Conservation (phyloP, 2,888 invertebrate species). For the Pegoplata infirma region DNA sequence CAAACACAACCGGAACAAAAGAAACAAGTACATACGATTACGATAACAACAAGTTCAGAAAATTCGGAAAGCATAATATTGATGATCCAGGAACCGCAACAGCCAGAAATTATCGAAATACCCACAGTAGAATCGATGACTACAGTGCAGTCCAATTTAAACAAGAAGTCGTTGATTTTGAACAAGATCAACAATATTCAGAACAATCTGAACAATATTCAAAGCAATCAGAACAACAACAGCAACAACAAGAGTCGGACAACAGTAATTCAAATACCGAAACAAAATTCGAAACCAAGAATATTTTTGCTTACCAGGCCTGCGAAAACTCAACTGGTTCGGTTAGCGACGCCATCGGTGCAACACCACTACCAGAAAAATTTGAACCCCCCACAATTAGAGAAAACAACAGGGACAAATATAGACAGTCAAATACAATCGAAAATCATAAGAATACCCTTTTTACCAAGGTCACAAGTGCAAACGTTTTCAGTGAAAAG, state of each 20-base stretch:
- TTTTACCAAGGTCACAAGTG: conserved; percentile 74
- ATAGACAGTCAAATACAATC: conserved; percentile 50
- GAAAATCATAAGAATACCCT: conserved; percentile 72
- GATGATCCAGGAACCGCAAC: conserved; percentile 74
- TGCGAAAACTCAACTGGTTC: conserved; percentile 49
- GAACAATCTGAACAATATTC: conserved; percentile 67
- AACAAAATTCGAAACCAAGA: conserved; percentile 50
- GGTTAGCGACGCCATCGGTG: conserved; percentile 32
- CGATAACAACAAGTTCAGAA: conserved; percentile 68
- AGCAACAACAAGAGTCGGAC: conserved; percentile 24
- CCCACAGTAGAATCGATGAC: conserved; percentile 31
- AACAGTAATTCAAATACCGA: conserved; percentile 55
- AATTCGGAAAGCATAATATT: conserved; percentile 72
- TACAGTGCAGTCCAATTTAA: neutral
- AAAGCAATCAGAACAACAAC: conserved; percentile 44
- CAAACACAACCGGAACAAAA: conserved; percentile 41
- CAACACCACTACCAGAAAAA: conserved; percentile 56
- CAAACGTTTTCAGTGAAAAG: conserved; percentile 69
- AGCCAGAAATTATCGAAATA: conserved; percentile 47
- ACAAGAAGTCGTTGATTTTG: conserved; percentile 9
- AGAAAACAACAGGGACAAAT: conserved; percentile 33
- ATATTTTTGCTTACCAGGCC: conserved; percentile 62
- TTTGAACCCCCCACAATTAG: conserved; percentile 49
- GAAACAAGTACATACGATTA: conserved; percentile 54
- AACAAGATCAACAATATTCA: conserved; percentile 25